These are phyloP conservation scores for Ochlodes sylvanus DNA, from an alignment of 2,888 invertebrate species.

Conservation along the genomic window DNA sequence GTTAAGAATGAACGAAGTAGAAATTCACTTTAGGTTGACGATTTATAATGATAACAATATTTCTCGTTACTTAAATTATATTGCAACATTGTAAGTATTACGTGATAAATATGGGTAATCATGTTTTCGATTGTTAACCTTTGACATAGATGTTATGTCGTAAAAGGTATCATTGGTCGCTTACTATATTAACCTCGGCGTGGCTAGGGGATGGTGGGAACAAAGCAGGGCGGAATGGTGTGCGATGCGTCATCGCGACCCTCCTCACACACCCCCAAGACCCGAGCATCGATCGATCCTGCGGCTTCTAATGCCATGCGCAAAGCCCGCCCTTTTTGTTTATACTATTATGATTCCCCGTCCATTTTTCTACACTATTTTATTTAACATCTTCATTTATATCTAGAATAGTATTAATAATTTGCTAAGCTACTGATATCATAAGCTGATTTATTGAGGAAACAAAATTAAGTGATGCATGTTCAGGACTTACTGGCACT, in stretches of 20 bases:
- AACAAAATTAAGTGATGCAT: too few relatives aligned
- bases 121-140: conserved; percentile 33
- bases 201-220: conserved; percentile 53
- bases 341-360: conserved; percentile 55
- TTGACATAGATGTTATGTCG: conserved; percentile 39
- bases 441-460: too few relatives aligned
- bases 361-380: conserved; percentile 10
- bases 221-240: conserved; percentile 60
- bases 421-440: not conserved
- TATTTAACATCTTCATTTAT: not conserved
- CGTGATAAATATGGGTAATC: conserved; percentile 37
- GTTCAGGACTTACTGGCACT: conserved; percentile 97
- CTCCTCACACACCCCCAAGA: conserved; percentile 68
- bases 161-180: conserved; percentile 43
- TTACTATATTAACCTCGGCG: conserved; percentile 40
- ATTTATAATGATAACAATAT: not conserved
- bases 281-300: conserved; percentile 68
- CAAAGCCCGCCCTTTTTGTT: conserved; percentile 79
- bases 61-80: not conserved
- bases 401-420: not conserved
- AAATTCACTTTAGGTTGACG: not conserved
- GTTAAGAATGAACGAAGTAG: too few relatives aligned
- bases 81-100: conserved; percentile 14
- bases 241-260: conserved; percentile 77
- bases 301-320: conserved; percentile 71